phyloP scores from a whole-genome alignment of 2,888 invertebrate species.

The Sphaerophoria taeniata region DNA sequence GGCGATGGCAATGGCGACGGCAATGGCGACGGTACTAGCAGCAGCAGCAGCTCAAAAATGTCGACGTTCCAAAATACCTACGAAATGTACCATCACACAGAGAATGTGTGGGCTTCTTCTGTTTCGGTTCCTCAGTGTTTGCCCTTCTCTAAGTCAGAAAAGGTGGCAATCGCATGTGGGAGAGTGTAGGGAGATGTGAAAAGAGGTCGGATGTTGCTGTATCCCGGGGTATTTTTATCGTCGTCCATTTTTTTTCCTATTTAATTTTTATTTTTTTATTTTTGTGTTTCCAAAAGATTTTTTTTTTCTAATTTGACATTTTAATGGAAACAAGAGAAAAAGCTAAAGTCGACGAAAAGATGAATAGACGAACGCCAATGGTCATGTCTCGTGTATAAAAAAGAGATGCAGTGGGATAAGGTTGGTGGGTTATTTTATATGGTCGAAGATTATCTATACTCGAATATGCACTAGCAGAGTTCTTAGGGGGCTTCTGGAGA shows the following conservation, averaged over 20 bases:
- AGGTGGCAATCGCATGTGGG: neutral
- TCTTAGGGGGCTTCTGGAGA: too few species aligned
- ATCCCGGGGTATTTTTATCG: slow-evolving; percentile 41
- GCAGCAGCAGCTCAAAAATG: neutral
- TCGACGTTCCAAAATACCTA: slow-evolving; percentile 24
- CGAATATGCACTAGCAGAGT: neutral
- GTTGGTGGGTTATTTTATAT: slow-evolving; percentile 2
- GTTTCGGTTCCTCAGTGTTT: slow-evolving; percentile 12
- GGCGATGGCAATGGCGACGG: slow-evolving; percentile 10
- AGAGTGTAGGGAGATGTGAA: slow-evolving; percentile 1
- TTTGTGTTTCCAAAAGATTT: slow-evolving; percentile 29
- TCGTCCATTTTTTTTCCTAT: slow-evolving; percentile 39
- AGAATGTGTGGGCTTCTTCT: slow-evolving; percentile 62
- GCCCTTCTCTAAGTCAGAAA: neutral
- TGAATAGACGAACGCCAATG: slow-evolving; percentile 55
- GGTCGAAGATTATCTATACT: neutral
- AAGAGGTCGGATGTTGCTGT: slow-evolving; percentile 27
- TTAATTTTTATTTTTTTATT: slow-evolving; percentile 57
- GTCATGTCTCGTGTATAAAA: slow-evolving; percentile 29
- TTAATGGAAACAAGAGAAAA: neutral
- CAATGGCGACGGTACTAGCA: slow-evolving; percentile 10
- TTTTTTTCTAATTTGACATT: slow-evolving; percentile 22
- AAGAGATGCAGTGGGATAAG: slow-evolving; percentile 34
- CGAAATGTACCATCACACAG: slow-evolving; percentile 2
- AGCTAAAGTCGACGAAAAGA: slow-evolving; percentile 47